These are phyloP conservation scores for Shinisaurus crocodilurus DNA, from an alignment of 2,113 vertebrate genomes.

Conservation along the genomic window DNA sequence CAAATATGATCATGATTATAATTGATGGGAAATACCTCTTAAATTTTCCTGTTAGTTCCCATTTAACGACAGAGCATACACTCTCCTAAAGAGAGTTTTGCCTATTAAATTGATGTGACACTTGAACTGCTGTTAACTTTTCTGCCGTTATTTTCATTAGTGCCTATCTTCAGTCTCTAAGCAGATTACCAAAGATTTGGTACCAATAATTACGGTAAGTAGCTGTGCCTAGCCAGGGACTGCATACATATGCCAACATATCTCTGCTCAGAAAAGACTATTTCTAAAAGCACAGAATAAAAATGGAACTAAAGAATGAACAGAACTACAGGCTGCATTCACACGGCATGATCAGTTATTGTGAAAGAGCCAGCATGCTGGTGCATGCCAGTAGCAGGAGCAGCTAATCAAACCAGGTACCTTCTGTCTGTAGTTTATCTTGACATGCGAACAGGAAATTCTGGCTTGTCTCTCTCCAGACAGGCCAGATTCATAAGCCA, in stretches of 20 bases:
- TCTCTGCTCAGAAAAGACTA: not conserved
- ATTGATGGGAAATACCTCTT: not conserved
- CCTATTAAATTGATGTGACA: constrained; percentile 8
- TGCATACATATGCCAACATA: not conserved
- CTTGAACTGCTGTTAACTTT: constrained; percentile 16
- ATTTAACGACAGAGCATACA: not conserved
- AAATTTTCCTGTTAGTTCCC: not conserved
- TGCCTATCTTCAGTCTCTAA: constrained; percentile 8
- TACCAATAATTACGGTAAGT: constrained; percentile 12
- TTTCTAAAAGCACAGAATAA: not conserved
- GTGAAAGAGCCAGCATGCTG: too few relatives aligned
- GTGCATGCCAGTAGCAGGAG: too few relatives aligned
- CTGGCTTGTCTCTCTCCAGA: too few relatives aligned
- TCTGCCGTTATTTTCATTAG: constrained; percentile 23
- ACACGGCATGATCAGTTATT: not conserved
- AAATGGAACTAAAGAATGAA: not conserved
- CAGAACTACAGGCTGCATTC: not conserved
- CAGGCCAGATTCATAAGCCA: too few relatives aligned
- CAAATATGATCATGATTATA: not conserved
- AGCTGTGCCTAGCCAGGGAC: not conserved
- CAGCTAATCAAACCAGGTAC: too few relatives aligned
- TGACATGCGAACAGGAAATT: too few relatives aligned
- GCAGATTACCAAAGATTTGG: constrained; percentile 28
- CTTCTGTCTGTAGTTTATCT: too few relatives aligned
- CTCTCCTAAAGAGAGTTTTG: not conserved